A percentile compares a stretch with the other conserved stretches of the same genome.
These are phyloP conservation scores for Sebastes schlegelii DNA, from an alignment of 2,113 vertebrate genomes.

Conservation along the genomic window DNA sequence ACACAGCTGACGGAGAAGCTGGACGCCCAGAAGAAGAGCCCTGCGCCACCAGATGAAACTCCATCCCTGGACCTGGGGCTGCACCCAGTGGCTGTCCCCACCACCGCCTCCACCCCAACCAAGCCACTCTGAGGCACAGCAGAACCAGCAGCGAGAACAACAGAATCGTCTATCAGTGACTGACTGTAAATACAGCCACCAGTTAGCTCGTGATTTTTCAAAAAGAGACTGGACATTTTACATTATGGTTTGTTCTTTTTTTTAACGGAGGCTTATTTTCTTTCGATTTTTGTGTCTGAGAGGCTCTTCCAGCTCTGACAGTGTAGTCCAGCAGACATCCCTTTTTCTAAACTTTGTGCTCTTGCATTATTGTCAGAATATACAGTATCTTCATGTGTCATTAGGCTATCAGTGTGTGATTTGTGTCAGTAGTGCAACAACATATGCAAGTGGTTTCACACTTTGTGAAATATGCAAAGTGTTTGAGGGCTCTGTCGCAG, in stretches of 20 bases:
- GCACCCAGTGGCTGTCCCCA: slow-evolving; percentile 85
- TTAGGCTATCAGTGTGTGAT: slow-evolving; percentile 28
- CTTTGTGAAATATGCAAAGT: no score
- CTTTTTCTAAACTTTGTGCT: slow-evolving; percentile 40
- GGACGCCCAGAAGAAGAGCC: slow-evolving; percentile 91
- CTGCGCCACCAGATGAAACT: slow-evolving; percentile 81
- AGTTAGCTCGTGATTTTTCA: neutral
- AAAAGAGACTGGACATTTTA: slow-evolving; percentile 11
- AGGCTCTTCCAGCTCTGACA: slow-evolving; percentile 37
- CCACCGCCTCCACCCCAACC: slow-evolving; percentile 75
- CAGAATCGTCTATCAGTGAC: neutral
- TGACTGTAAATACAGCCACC: slow-evolving; percentile 5
- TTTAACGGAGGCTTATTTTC: slow-evolving; percentile 21
- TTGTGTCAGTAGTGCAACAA: slow-evolving; percentile 38
- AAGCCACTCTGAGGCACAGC: slow-evolving; percentile 70
- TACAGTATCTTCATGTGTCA: slow-evolving; percentile 55
- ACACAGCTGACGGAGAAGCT: slow-evolving; percentile 90
- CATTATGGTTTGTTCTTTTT: slow-evolving; percentile 6
- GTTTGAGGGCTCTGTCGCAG: no score
- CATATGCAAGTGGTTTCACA: no score
- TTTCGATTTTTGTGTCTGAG: slow-evolving; percentile 9
- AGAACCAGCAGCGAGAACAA: no score
- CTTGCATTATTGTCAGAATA: slow-evolving; percentile 61
- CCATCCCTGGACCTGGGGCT: slow-evolving; percentile 91
- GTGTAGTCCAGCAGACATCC: neutral